Conservation (phyloP, 2,888 invertebrate genomes). For the Odontothrips loti region DNA sequence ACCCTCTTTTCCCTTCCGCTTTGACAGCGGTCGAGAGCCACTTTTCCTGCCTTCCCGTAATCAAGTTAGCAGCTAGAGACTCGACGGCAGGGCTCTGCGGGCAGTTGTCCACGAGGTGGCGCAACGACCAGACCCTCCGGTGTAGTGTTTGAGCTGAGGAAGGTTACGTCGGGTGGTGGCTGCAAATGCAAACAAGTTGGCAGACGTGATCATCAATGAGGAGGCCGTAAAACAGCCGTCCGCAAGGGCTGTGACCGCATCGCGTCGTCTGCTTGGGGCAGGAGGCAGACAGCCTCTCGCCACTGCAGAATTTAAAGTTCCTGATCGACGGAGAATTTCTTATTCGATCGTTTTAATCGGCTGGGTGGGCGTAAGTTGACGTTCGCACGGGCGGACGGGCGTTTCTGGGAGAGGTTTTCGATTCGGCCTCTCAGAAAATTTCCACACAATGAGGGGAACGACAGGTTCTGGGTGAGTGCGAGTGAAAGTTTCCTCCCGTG, state of each 20-base stretch:
- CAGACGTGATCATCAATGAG: neutral
- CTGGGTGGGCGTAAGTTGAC: neutral
- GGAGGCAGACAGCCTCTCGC: conserved; percentile 15
- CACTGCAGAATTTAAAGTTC: neutral
- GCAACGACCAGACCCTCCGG: too few relatives aligned
- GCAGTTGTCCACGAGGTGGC: too few relatives aligned
- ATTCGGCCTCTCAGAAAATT: neutral
- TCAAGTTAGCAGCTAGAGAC: too few relatives aligned
- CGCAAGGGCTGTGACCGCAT: neutral
- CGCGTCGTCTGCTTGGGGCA: conserved; percentile 10
- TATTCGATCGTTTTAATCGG: too few relatives aligned
- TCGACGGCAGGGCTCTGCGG: too few relatives aligned
- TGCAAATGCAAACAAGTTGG: neutral
- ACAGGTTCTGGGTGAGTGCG: neutral
- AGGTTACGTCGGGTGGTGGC: too few relatives aligned
- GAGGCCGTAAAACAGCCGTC: neutral
- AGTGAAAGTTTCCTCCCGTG: neutral
- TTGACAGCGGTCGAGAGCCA: too few relatives aligned
- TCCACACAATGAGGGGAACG: neutral
- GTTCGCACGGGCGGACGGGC: neutral
- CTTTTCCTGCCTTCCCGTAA: too few relatives aligned
- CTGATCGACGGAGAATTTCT: too few relatives aligned
- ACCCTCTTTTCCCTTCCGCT: too few relatives aligned
- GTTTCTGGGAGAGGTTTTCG: neutral
- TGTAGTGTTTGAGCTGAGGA: too few relatives aligned